A percentile compares a stretch with the other conserved stretches of the same genome.
These are phyloP conservation scores for Crax fasciolata DNA, from an alignment of 2,797 vertebrate species.

Conservation along the genomic window DNA sequence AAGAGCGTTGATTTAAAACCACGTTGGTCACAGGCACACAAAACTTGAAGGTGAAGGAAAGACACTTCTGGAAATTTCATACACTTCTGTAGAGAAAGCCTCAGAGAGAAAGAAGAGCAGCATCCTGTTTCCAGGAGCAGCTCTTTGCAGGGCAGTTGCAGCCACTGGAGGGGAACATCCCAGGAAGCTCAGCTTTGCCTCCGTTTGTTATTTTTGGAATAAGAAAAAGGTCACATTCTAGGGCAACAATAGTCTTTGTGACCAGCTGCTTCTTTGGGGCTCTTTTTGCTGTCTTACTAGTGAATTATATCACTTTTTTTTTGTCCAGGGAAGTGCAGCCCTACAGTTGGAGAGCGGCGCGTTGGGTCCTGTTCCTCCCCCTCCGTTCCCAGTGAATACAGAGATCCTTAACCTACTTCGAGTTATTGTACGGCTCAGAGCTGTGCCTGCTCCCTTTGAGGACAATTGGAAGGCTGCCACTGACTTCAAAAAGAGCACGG, in stretches of 20 bases:
- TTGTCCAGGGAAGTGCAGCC: conserved; percentile 7
- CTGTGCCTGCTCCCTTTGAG: conserved; percentile 60
- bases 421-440: conserved; percentile 31
- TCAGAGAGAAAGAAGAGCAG: background rate
- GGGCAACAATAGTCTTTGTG: conserved; percentile 17
- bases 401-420: conserved; percentile 75
- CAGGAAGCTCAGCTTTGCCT: conserved; percentile 9
- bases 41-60: background rate
- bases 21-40: background rate
- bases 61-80: background rate
- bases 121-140: background rate
- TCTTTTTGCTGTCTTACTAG: conserved; percentile 3
- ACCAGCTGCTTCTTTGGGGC: conserved; percentile 6
- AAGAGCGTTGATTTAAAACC: background rate
- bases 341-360: conserved; percentile 30
- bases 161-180: background rate
- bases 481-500: conserved; percentile 61
- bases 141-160: background rate
- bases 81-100: background rate
- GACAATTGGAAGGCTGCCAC: conserved; percentile 68
- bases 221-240: conserved; percentile 41
- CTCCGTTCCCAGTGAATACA: conserved; percentile 29
- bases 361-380: conserved; percentile 38
- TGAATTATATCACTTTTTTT: conserved; percentile 45
- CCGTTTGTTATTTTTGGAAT: background rate